Percentiles rank a stretch among this genome's conserved stretches.
These are phyloP conservation scores for Anneissia japonica DNA, from an alignment of 35 echinoderm and acorn worm genomes.

Conservation along the genomic window DNA sequence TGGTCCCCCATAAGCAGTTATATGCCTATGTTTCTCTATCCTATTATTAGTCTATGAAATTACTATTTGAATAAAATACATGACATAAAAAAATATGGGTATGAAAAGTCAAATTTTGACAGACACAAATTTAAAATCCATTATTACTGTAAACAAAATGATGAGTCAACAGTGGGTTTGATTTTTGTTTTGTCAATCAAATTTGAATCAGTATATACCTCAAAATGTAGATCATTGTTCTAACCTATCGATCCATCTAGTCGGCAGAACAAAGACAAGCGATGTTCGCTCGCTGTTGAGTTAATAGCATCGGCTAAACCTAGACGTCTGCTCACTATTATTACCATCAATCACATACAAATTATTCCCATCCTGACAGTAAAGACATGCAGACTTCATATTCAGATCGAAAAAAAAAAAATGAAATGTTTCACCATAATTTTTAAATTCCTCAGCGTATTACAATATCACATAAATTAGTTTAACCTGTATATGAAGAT, in stretches of 20 bases:
- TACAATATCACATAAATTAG: too few species aligned
- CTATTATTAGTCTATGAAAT: too few species aligned
- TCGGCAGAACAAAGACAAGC: background rate
- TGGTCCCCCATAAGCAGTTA: too few species aligned
- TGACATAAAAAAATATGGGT: too few species aligned
- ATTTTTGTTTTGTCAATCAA: background rate
- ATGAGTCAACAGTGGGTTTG: background rate
- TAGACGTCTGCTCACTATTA: background rate
- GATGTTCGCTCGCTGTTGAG: background rate
- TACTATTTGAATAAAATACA: too few species aligned
- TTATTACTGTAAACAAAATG: background rate
- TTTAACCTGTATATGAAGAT: too few species aligned
- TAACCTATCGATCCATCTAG: background rate
- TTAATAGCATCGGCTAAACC: background rate
- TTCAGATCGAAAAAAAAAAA: background rate
- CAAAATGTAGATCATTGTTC: background rate
- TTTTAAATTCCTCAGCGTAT: too few species aligned
- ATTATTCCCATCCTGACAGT: background rate
- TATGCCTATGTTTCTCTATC: too few species aligned
- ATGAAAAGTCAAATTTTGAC: too few species aligned
- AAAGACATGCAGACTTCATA: background rate
- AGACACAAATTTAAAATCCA: too few species aligned
- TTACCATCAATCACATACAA: background rate
- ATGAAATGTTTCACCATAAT: background rate
- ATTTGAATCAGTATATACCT: background rate